Base-by-base conservation (phyloP, 2,888 invertebrate species). In the Thysanoteuthis rhombus region DNA sequence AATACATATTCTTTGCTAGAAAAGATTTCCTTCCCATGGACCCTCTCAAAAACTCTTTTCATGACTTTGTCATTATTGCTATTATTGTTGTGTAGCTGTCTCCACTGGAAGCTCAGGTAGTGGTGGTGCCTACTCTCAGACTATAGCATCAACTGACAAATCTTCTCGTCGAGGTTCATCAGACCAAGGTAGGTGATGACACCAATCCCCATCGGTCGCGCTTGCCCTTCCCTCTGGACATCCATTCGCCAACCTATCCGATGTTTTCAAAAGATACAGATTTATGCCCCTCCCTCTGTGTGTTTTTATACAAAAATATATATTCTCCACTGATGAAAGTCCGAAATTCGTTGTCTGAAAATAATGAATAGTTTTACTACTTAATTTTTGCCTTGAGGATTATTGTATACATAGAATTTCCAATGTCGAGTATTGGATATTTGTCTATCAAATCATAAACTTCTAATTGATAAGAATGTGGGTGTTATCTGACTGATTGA, bases 271-370 rank as follows among this genome's bases (percentile, higher is more conserved):
- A 45, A 91, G 58, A 93, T 94, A 93, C 93, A 94, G 94, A 94
- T 93, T 94, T 94, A 92, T 94, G 93, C 94, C 92, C 40, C 92
- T 90, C 93, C 92, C 92, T 95, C 93, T 93, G 94, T 93, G 94
- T 93, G 93, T 75, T n/a, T 75, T 32, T 75, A 75, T 75, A n/a
- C n/a, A 36, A 42, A 42, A 8, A 42, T 42, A 42, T 42, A 42
- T 45, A 45, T 45, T 16, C 19, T 45, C 45, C 12, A 1, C 19
- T 45, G 19, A 45, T 45, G 45, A 16, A 45, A 16, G 12, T 19
- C 45, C 45, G 1, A n/a, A n/a, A n/a, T n/a, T n/a, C n/a, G n/a
- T n/a, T n/a, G n/a, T n/a, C n/a, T n/a, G n/a, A n/a, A n/a, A n/a
- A n/a, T n/a, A n/a, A n/a, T n/a, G n/a, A n/a, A n/a, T n/a, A n/a